Percentiles rank a stretch among this genome's conserved stretches.
phyloP scores from a whole-genome alignment of 2,797 vertebrate species.

The Artibeus lituratus region DNA sequence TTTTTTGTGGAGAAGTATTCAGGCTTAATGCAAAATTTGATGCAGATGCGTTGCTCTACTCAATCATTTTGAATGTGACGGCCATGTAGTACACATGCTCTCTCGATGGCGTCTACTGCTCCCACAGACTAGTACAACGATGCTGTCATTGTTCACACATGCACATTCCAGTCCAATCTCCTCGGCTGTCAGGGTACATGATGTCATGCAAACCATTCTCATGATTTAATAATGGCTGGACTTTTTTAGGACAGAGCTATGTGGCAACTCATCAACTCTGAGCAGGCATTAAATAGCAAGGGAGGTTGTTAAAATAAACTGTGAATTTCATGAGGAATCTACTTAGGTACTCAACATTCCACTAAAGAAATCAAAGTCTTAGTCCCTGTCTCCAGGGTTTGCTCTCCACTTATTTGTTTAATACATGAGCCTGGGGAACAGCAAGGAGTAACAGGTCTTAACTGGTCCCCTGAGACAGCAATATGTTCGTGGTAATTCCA shows the following conservation, averaged over 20 bases:
- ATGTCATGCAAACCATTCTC: background rate
- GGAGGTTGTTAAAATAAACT: background rate
- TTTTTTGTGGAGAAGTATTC: background rate
- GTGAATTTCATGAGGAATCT: background rate
- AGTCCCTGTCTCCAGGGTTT: slow-evolving; percentile 39
- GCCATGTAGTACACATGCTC: background rate
- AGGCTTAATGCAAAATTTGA: background rate
- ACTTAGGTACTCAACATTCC: background rate
- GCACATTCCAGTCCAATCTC: background rate
- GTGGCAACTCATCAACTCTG: background rate
- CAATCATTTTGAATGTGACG: background rate
- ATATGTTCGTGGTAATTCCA: background rate
- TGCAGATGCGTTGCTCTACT: background rate
- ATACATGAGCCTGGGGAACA: background rate
- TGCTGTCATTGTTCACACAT: background rate
- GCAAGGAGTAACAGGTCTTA: background rate
- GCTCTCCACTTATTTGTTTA: background rate
- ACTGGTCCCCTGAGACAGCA: no score
- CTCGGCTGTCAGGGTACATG: background rate
- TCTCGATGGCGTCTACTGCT: background rate
- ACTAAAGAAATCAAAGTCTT: background rate
- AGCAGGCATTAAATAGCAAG: background rate
- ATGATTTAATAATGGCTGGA: background rate
- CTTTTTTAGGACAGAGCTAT: background rate
- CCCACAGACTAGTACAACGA: background rate